These are phyloP conservation scores for Pristionchus arcanus DNA, from an alignment of 2,888 invertebrate genomes.

Conservation along the genomic window DNA sequence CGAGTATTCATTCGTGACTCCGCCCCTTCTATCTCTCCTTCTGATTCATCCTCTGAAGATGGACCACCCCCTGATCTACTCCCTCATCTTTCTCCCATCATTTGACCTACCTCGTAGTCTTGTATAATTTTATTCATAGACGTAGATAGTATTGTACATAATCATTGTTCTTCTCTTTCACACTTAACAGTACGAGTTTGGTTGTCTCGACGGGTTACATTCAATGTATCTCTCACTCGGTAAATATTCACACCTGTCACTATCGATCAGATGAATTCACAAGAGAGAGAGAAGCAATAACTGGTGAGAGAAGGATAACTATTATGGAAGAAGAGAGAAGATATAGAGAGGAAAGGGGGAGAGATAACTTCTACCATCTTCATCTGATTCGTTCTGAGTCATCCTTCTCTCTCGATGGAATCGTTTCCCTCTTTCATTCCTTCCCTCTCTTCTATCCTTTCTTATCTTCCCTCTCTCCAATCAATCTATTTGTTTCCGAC, in stretches of 20 bases:
- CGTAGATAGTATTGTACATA: slow-evolving; percentile 18
- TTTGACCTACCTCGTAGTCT: slow-evolving; percentile 6
- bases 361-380: neutral
- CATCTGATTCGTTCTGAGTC: slow-evolving; percentile 46
- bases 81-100: neutral
- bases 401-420: slow-evolving; percentile 37
- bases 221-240: slow-evolving; percentile 38
- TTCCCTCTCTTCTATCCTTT: neutral
- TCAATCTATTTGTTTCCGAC: slow-evolving; percentile 19
- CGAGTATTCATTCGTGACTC: slow-evolving; percentile 12
- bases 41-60: slow-evolving; percentile 1
- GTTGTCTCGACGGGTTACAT: slow-evolving; percentile 12
- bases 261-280: neutral
- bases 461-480: slow-evolving; percentile 9
- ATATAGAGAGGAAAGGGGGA: neutral
- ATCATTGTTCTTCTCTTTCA: neutral
- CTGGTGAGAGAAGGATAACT: neutral
- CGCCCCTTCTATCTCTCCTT: slow-evolving; percentile 8
- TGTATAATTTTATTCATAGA: neutral
- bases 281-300: neutral
- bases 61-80: slow-evolving; percentile 36
- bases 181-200: neutral
- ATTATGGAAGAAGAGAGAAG: neutral
- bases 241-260: slow-evolving; percentile 43
- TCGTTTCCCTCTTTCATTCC: slow-evolving; percentile 30